A percentile compares a stretch with the other conserved stretches of the same genome.
Conservation (phyloP, 2,113 vertebrate species). For the Tragelaphus scriptus region DNA sequence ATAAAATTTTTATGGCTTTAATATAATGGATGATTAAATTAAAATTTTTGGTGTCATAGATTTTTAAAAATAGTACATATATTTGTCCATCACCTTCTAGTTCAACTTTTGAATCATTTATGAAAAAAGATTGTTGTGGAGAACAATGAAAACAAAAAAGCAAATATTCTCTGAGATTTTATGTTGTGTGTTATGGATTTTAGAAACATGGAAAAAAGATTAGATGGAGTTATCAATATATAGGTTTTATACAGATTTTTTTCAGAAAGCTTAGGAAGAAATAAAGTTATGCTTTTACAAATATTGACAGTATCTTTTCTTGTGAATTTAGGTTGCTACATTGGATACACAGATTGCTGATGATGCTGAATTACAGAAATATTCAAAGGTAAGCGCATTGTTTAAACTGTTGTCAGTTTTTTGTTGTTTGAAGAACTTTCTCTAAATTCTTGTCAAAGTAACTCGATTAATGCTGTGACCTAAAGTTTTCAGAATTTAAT, state of each 20-base stretch:
- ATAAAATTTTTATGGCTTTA: constrained; percentile 2
- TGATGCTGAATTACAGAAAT: constrained; percentile 92
- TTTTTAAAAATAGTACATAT: not conserved
- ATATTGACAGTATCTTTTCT: not conserved
- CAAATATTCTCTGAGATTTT: not conserved
- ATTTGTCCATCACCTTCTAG: not conserved
- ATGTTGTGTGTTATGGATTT: not conserved
- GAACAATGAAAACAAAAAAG: not conserved
- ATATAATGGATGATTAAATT: not conserved
- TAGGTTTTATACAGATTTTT: not conserved
- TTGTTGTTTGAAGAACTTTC: not conserved
- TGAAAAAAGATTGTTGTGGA: not conserved
- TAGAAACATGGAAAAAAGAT: not conserved
- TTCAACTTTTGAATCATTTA: not conserved
- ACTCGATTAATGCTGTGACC: not conserved
- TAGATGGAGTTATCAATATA: not conserved
- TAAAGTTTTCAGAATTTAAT: not conserved
- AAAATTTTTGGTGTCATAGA: not conserved
- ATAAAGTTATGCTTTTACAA: not conserved
- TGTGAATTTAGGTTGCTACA: constrained; percentile 84
- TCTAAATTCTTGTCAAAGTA: not conserved
- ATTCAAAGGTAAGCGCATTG: constrained; percentile 89
- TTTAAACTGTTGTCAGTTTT: not conserved
- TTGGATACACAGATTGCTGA: constrained; percentile 90
- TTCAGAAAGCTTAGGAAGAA: not conserved